Evolutionary conservation across 2,797 vertebrate genomes (phyloP), one percentile per base, ranked within the genome.

Genomic region (Coregonus ussuriensis): DNA sequence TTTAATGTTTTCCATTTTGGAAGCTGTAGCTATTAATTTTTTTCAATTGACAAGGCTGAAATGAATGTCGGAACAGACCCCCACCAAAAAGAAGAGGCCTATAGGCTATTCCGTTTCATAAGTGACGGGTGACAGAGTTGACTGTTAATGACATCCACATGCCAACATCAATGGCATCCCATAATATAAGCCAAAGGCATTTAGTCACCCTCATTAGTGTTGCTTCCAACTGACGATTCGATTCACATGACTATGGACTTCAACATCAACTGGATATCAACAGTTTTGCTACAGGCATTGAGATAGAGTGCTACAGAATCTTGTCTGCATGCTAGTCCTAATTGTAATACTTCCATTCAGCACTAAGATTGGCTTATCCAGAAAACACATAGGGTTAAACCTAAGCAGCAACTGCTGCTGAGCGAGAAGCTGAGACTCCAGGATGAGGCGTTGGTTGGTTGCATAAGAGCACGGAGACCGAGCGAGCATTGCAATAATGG

Each of bases 381-480:
- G 33, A 66, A 66, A 76, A 56, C 35, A 76, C 77, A 77, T 74
- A 52, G 71, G 59, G 67, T 63, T 81, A 79, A 85, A 83, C 81
- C 77, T 81, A 79, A 81, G 84, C 81, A 53, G 79, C 71, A 41
- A 15, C 70, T 33, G 56, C 71, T 52, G 77, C 77, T 67, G 74
- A 88, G 70, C 41, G 66, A 66, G 25, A 70, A 76, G 66, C 51
- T 81, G 84, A 90, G 87, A 82, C 83, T 74, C 76, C 72, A 25
- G 71, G 51, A 81, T 52, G 56, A 69, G 15, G 68, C 4, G 78
- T 91, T 21, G 3, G 56, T 62, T 62, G 25, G 59, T 62, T 92
- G 82, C 82, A 68, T 88, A 92, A 92, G 74, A 2, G 16, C 74
- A 82, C 31, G 41, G 82, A 88, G n/a, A n/a, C n/a, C n/a, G n/a